Percentiles rank a stretch among this genome's conserved stretches.
Evolutionary conservation across 2,797 vertebrate genomes (phyloP).

Genomic region (Sebastes nivosus): DNA sequence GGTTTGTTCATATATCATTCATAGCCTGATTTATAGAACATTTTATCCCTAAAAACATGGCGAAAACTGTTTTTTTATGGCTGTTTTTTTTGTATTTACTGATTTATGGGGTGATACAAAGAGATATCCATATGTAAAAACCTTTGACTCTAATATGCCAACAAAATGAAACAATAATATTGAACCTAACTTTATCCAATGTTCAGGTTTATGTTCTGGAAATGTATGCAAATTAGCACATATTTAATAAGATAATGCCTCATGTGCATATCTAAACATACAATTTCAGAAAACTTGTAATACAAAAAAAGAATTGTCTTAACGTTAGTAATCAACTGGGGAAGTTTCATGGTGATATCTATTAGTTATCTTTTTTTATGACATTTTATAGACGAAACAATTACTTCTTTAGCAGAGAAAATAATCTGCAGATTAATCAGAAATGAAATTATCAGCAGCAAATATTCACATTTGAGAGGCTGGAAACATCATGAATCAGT

Average conservation of each 20-base stretch:
- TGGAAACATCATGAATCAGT: neutral
- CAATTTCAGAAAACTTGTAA: neutral
- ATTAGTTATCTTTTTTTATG: neutral
- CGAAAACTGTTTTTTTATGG: neutral
- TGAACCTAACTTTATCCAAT: neutral
- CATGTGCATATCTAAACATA: too few relatives aligned
- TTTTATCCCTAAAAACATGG: too few relatives aligned
- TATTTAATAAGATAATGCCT: neutral
- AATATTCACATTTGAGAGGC: neutral
- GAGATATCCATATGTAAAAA: neutral
- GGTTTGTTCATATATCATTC: neutral
- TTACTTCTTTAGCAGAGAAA: neutral
- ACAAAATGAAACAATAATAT: neutral
- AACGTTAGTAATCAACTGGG: neutral
- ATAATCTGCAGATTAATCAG: neutral
- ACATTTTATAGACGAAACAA: neutral
- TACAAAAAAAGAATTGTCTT: fast-evolving
- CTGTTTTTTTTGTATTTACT: neutral
- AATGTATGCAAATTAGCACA: neutral
- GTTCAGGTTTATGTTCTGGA: neutral
- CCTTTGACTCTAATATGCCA: neutral
- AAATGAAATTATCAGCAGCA: neutral
- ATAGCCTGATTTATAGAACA: neutral
- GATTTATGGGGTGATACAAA: neutral
- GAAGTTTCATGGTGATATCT: neutral